Base-by-base conservation (phyloP, 1,140 invertebrate genomes). In the Neodiprion pinetum region DNA sequence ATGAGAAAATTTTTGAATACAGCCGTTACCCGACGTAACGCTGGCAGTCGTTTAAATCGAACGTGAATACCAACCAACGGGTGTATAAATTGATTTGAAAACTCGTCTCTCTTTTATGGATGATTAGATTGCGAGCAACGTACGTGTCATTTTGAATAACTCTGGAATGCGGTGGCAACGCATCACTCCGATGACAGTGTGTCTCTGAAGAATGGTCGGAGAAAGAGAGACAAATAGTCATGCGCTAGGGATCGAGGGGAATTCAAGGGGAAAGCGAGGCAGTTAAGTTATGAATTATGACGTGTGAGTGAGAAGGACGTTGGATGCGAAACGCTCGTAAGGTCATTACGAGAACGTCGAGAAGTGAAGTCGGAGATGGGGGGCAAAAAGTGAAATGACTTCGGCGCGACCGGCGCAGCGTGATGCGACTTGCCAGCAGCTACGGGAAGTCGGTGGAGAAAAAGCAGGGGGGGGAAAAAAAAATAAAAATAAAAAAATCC, bases 231-330 rank as follows among this genome's bases (percentile, higher is more conserved):
- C 28, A 40, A 40, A 40, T 40, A 40, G 28, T 1, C 28, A 40
- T 40, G 28, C 28, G 28, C 28, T 1, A 2, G 28, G 28, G 28
- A 40, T 40, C 28, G 72, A 70, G 65, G 67, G 65, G 40, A 69
- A 74, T 50, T 67, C 66, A 65, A 71, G 74, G 75, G 72, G 74
- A 76, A 72, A 69, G 76, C 78, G 78, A 75, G 78, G 85, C 84
- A 86, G 86, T 88, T 88, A 86, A 81, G 80, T 85, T 88, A 88
- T 88, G 86, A 88, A 84, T 88, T 88, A 88, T 85, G 84, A 83
- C 80, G 82, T 79, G 80, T 68, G 80, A 82, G 81, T 79, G 79
- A 85, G 83, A 86, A 84, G 84, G 83, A 87, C 11, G 11, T 61
- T 61, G 81, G 78, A 85, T 85, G 53, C 79, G 84, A 82, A 81